Conservation (phyloP, 2,888 invertebrate genomes). For the Helicoverpa assulta region DNA sequence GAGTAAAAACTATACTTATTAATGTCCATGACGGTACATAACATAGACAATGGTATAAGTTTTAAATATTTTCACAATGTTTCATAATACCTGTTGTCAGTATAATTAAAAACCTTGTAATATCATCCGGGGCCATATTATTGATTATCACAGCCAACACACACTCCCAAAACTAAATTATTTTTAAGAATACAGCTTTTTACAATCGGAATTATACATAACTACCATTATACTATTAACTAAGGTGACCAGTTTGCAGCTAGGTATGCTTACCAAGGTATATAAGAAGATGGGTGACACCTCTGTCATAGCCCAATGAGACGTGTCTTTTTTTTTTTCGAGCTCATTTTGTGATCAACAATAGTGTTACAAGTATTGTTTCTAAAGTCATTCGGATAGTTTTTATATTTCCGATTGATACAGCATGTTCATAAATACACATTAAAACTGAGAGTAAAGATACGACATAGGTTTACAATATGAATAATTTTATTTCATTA, state of each 20-base stretch:
- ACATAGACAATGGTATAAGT: too few species aligned
- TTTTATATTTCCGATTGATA: slow-evolving; percentile 22
- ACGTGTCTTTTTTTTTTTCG: too few species aligned
- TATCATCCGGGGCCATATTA: slow-evolving; percentile 57
- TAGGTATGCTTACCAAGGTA: too few species aligned
- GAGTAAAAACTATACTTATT: background rate
- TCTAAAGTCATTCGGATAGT: background rate
- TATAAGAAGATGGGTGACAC: too few species aligned
- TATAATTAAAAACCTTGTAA: slow-evolving; percentile 52
- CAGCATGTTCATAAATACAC: slow-evolving; percentile 16
- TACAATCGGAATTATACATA: slow-evolving; percentile 20
- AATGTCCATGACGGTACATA: too few species aligned
- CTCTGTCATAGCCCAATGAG: too few species aligned
- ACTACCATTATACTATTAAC: too few species aligned
- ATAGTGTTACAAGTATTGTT: too few species aligned
- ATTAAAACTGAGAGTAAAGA: slow-evolving; percentile 13
- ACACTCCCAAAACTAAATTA: slow-evolving; percentile 63
- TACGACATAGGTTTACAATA: slow-evolving; percentile 20
- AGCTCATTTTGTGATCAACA: too few species aligned
- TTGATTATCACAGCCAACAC: slow-evolving; percentile 69
- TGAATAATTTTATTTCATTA: slow-evolving; percentile 32
- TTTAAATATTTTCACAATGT: too few species aligned
- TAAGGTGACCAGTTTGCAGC: too few species aligned
- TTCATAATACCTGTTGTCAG: slow-evolving; percentile 17
- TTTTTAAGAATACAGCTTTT: slow-evolving; percentile 18